These are phyloP conservation scores for Trididemnum clinides DNA, from an alignment of 23 tunicate genomes.

Conservation along the genomic window DNA sequence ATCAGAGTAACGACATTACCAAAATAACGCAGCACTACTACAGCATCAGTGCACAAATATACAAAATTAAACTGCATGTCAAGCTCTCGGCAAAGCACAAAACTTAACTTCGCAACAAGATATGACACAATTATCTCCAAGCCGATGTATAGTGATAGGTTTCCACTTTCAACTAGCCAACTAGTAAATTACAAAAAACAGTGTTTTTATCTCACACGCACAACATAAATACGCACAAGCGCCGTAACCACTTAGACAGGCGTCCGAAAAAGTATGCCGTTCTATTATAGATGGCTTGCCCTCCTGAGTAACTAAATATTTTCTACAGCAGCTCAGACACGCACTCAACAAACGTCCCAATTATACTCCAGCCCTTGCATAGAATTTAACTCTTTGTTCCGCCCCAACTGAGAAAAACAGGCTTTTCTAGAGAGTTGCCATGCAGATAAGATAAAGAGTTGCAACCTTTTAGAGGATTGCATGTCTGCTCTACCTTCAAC, in stretches of 20 bases:
- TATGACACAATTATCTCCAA: too few relatives aligned
- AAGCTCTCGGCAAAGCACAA: background rate
- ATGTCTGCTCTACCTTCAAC: too few relatives aligned
- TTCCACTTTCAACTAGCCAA: too few relatives aligned
- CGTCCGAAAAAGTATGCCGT: background rate
- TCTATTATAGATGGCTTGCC: background rate
- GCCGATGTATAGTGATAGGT: background rate
- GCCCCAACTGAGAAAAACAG: too few relatives aligned
- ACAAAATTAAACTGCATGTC: background rate
- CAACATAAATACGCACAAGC: background rate
- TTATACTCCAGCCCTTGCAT: background rate
- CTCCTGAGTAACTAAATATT: background rate
- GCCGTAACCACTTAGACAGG: background rate
- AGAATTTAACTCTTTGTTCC: background rate
- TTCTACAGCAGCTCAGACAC: background rate
- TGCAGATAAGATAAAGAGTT: too few relatives aligned
- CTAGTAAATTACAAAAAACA: too few relatives aligned
- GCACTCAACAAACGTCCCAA: background rate
- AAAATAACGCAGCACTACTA: background rate
- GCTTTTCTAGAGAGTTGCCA: too few relatives aligned
- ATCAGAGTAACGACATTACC: background rate
- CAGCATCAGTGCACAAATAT: slow-evolving; percentile 5
- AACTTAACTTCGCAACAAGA: background rate
- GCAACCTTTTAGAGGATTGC: too few relatives aligned
- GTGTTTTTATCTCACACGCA: too few relatives aligned